Evolutionary conservation across 2,797 vertebrate species (phyloP), one percentile per base, ranked within the genome.

Genomic region (Acrossocheilus fasciatus): DNA sequence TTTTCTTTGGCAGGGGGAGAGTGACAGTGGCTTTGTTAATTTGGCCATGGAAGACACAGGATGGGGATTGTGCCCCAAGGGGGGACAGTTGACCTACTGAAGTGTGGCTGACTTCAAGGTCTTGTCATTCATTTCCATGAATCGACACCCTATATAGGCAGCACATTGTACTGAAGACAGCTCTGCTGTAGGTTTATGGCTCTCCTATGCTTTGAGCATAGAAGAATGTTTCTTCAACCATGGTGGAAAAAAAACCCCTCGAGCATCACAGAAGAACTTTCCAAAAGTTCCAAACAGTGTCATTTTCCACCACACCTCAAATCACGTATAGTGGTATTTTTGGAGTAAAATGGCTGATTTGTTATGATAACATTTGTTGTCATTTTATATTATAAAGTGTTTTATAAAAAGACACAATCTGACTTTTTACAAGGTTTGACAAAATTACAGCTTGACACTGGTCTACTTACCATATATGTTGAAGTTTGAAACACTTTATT

Each of bases 91-190:
- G 87, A 91, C 89, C 91, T 91, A 88, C 93, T 92, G 89, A 91
- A 94, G 93, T 91, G 92, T 92, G 91, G 91, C 93, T 93, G 91
- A 93, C 91, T 89, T 87, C 93, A 94, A 93, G 91, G 90, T 92
- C 91, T 90, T 94, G 91, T 94, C 93, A 89, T 94, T 92, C 91
- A 89, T 89, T 12, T 89, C 91, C 93, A 94, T 94, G 93, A 95
- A 94, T 94, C 93, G 93, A 93, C 92, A 91, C 91, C 92, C 94
- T 94, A 43, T 94, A 57, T 59, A 92, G 93, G 90, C 91, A 93
- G 91, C 91, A 93, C 93, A 94, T 62, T 83, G 41, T 86, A 52
- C 70, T 69, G 47, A 69, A 52, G 17, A 74, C 41, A 59, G 6
- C 36, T 43, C 52, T 30, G 39, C 59, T 45, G 43, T 47, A 73